Base-by-base conservation (phyloP, 2,888 invertebrate species). In the Drosophila koepferae region DNA sequence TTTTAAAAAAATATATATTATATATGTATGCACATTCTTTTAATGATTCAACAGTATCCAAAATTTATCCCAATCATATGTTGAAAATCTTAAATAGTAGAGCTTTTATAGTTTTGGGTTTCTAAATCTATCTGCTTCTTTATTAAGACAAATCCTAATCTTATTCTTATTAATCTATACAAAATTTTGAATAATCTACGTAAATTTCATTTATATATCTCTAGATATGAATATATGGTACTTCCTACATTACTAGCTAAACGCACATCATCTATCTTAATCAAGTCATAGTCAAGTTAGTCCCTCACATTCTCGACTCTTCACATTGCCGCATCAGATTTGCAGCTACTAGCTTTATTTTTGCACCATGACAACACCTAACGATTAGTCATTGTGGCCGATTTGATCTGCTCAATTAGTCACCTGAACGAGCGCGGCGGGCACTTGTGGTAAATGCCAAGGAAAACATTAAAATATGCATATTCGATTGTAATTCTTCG, bases 321-420 rank as follows among this genome's bases (percentile, higher is more conserved):
- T 28, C 34, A 18, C 20, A 40, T 38, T 36, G 20, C 8, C 31
- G 41, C 54, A 53, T 56, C 60, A 31, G 53, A 54, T 63, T 49
- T 46, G 40, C 16, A 60, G 44, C 41, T 74, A 36, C 41, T 74
- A 36, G 14, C 36, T 53, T 20, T 53, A 68, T 46, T 78, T 51
- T 62, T 56, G 23, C 20, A 38, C 74, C 63, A 60, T 74, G 70
- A 69, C 66, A 79, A 58, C 74, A 70, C 41, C 58, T 63, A 48
- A 43, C 59, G 60, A 54, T 77, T 77, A 72, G 63, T 80, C 81
- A 80, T 60, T 44, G n/a, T 44, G 53, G 31, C 23, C 58, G 48
- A 49, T 71, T 64, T 72, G 65, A 38, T 51, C 51, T 16, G 38
- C 60, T 65, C 86, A 83, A 83, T 83, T 83, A 86, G 80, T 78